phyloP scores from a whole-genome alignment of 2,888 invertebrate genomes.

The Rhagophthalmus giganteus region DNA sequence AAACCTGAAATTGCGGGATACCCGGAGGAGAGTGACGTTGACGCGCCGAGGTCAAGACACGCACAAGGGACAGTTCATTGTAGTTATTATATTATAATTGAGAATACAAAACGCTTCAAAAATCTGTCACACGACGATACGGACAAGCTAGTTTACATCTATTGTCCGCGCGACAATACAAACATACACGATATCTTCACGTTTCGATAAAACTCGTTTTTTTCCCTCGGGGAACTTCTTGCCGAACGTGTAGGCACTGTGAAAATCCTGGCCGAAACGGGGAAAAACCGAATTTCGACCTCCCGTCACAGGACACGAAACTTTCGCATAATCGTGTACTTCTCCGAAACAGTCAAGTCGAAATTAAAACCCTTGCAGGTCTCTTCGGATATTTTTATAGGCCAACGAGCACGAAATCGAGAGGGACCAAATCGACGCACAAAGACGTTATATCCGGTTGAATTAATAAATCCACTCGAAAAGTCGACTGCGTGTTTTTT shows the following conservation, averaged over 20 bases:
- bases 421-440: no score
- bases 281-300: conserved; percentile 2
- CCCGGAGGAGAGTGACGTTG: conserved; percentile 9
- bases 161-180: conserved; percentile 27
- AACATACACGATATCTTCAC: conserved; percentile 22
- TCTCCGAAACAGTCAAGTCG: background rate
- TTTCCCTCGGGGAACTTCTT: background rate
- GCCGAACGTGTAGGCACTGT: no score
- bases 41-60: conserved; percentile 38
- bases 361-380: conserved; percentile 1
- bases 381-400: conserved; percentile 21
- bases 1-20: conserved; percentile 10
- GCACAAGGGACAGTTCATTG: conserved; percentile 46
- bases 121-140: conserved; percentile 45
- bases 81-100: conserved; percentile 49
- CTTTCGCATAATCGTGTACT: no score
- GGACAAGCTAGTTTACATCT: conserved; percentile 41
- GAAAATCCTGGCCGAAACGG: no score
- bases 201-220: conserved; percentile 22
- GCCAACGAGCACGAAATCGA: conserved; percentile 14
- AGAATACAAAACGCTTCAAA: conserved; percentile 50
- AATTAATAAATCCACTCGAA: conserved; percentile 34
- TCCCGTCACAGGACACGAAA: background rate
- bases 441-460: conserved; percentile 33
- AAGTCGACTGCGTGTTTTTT: no score